Evolutionary conservation across 2,797 vertebrate genomes (phyloP), one percentile per base, ranked within the genome.

Genomic region (Semaprochilodus insignis): DNA sequence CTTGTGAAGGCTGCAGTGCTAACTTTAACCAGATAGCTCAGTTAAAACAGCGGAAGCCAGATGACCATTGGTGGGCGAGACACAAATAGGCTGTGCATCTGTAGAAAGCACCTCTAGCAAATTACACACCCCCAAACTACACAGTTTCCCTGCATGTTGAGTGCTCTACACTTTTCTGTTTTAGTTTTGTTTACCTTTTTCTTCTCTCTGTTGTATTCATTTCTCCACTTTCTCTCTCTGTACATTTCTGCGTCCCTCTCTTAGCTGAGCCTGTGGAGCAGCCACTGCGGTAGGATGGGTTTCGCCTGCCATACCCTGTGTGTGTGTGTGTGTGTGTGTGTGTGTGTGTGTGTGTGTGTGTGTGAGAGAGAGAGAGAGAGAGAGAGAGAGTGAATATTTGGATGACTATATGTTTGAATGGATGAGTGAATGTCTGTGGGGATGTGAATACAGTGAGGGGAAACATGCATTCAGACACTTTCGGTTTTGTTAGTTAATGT

Each of bases 191-290:
- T 65, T 34, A 67, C 69, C 65, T 52, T 72, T 79, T 52, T 73
- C 21, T 74, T 71, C 67, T 81, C 82, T 89, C 82, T 89, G 72
- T 80, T 86, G 90, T 92, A 92, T 91, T 93, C 90, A 90, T 90
- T 91, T 92, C 89, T 94, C 25, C 74, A 89, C 90, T 93, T 74
- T 89, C 77, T 88, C 89, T 94, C 90, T 94, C 91, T 95, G 86
- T 93, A 85, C 92, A 76, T 94, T 91, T 94, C 92, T 94, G 91
- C 93, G 78, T 94, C 88, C 86, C 84, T 94, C 90, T 94, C 92
- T 90, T 91, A 96, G 95, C 95, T 92, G 95, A 96, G 92, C 94
- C 94, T 91, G 90, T 94, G 95, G 95, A 95, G 91, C 94, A 94
- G 90, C 91, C 94, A 85, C 91, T 94, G 94, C 94, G 95, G 95